Percentiles rank a stretch among this genome's conserved stretches.
Evolutionary conservation across 1,140 invertebrate species (phyloP).

Genomic region (Rhopalosiphum padi): DNA sequence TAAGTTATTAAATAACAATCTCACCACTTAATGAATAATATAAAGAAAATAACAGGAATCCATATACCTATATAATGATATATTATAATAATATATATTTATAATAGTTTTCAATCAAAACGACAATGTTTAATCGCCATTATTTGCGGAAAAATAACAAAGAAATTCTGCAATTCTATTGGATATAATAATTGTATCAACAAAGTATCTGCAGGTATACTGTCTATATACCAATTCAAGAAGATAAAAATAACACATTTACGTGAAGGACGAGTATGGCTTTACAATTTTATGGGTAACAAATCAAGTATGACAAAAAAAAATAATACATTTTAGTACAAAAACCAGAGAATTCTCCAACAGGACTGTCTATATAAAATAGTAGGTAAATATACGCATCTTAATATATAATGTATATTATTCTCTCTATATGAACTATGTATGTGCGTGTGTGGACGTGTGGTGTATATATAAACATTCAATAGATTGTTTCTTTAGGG

Average conservation of each 20-base stretch:
- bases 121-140: not conserved
- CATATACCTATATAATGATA: not conserved
- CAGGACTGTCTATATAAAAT: not conserved
- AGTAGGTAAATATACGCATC: not conserved
- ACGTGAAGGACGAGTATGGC: not conserved
- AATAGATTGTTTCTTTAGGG: not conserved
- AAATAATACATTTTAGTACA: not conserved
- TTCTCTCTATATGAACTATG: not conserved
- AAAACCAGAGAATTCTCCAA: not conserved
- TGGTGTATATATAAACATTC: not conserved
- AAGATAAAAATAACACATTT: not conserved
- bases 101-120: not conserved
- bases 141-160: not conserved
- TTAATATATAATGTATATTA: not conserved
- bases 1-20: not conserved
- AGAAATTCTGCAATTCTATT: not conserved
- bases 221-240: not conserved
- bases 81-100: not conserved
- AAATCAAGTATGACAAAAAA: slow-evolving; percentile 5
- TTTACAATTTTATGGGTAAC: not conserved
- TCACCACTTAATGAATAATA: not conserved
- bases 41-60: not conserved
- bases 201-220: not conserved
- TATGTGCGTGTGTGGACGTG: not conserved
- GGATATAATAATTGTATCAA: not conserved